Evolutionary conservation across 2,888 invertebrate genomes (phyloP).

Genomic region (Phortica magna): DNA sequence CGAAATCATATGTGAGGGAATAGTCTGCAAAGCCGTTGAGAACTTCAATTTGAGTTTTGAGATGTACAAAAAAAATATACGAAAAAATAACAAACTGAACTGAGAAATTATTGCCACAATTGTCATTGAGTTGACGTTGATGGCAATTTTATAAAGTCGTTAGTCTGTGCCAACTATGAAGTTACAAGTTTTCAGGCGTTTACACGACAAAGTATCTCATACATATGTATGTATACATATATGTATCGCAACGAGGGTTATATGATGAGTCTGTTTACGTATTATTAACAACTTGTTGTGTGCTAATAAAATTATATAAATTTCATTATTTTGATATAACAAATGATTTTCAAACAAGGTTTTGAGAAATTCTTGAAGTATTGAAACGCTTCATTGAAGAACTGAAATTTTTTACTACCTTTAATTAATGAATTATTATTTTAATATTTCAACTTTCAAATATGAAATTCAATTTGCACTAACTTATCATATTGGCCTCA

Average conservation of each 20-base stretch:
- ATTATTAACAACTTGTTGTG: too few relatives aligned
- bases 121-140: constrained; percentile 21
- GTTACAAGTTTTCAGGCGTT: constrained; percentile 1
- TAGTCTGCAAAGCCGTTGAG: not conserved
- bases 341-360: too few relatives aligned
- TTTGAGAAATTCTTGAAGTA: too few relatives aligned
- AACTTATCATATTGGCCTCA: not conserved
- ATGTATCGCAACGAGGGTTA: too few relatives aligned
- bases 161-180: constrained; percentile 5
- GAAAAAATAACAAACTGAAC: constrained; percentile 29
- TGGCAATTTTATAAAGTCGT: constrained; percentile 17
- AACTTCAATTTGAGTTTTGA: not conserved
- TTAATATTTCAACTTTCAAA: too few relatives aligned
- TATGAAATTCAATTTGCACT: too few relatives aligned
- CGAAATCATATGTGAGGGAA: constrained; percentile 32
- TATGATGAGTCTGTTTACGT: too few relatives aligned
- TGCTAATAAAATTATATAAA: too few relatives aligned
- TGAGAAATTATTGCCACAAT: constrained; percentile 24
- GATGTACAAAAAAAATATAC: not conserved
- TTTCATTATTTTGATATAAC: too few relatives aligned
- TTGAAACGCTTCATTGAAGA: not conserved
- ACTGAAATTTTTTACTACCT: not conserved
- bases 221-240: too few relatives aligned
- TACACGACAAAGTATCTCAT: not conserved
- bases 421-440: not conserved